phyloP scores from a whole-genome alignment of 2,113 vertebrate species.

The Ondatra zibethicus region DNA sequence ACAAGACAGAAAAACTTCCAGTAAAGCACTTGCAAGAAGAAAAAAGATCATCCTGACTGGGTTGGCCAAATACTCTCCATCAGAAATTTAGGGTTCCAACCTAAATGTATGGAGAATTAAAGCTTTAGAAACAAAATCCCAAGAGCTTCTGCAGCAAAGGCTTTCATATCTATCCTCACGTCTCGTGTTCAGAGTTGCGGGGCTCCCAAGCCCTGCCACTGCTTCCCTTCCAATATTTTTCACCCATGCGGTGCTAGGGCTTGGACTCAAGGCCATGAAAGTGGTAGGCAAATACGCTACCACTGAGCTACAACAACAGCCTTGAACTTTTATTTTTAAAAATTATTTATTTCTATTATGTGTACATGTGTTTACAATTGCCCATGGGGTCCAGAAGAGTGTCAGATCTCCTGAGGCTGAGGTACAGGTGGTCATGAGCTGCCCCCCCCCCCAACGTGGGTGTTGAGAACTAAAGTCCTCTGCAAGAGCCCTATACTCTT shows the following conservation, averaged over 20 bases:
- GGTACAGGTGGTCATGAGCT: not conserved
- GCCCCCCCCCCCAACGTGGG: no score
- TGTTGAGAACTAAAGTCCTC: not conserved
- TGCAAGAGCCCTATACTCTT: not conserved
- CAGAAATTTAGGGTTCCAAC: not conserved
- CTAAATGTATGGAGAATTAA: not conserved
- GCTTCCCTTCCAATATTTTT: not conserved
- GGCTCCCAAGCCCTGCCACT: not conserved
- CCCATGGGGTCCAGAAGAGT: not conserved
- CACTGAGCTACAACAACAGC: not conserved
- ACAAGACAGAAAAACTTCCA: not conserved
- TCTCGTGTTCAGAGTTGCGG: not conserved
- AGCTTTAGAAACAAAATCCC: not conserved
- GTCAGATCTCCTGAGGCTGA: not conserved
- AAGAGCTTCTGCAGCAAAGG: not conserved
- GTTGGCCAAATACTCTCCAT: not conserved
- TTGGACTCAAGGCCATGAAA: not conserved
- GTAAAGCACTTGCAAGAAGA: not conserved
- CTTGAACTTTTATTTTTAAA: not conserved
- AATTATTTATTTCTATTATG: not conserved
- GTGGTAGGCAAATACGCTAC: not conserved
- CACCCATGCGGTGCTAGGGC: not conserved
- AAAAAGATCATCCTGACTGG: not conserved
- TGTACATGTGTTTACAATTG: not conserved
- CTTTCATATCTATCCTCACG: not conserved